These are phyloP conservation scores for Anthopleura sola DNA, from an alignment of 64 coral and sea anemone genomes.

Conservation along the genomic window DNA sequence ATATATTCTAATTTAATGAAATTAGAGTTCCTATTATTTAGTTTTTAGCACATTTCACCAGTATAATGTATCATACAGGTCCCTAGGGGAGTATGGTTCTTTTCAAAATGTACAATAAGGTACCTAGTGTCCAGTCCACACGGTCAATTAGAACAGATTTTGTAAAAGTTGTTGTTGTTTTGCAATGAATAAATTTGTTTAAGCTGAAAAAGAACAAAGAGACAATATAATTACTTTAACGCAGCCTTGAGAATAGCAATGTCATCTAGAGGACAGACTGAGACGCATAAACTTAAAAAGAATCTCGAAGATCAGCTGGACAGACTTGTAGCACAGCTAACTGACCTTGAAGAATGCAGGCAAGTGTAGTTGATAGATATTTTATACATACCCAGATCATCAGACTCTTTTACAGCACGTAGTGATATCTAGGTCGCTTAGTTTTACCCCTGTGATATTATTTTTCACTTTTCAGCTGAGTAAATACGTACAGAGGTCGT, in stretches of 20 bases:
- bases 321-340: conserved; percentile 77
- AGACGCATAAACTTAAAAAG: conserved; percentile 84
- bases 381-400: too few relatives aligned
- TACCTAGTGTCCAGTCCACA: background rate
- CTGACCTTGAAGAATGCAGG: conserved; percentile 93
- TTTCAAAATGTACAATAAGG: background rate
- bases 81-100: too few relatives aligned
- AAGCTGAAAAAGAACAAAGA: too few relatives aligned
- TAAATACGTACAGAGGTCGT: too few relatives aligned
- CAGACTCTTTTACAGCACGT: too few relatives aligned
- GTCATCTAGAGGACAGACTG: conserved; percentile 89
- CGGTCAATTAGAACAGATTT: background rate
- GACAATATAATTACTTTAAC: background rate
- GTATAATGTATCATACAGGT: too few relatives aligned
- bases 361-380: background rate
- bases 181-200: background rate
- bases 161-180: background rate
- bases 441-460: too few relatives aligned
- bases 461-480: too few relatives aligned
- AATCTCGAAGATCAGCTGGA: conserved; percentile 97
- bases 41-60: too few relatives aligned
- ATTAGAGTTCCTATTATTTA: too few relatives aligned
- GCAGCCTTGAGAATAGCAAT: conserved; percentile 6
- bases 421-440: too few relatives aligned
- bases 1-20: too few relatives aligned